Conservation (phyloP, 1,140 invertebrate genomes). For the Drosophila nikananu region DNA sequence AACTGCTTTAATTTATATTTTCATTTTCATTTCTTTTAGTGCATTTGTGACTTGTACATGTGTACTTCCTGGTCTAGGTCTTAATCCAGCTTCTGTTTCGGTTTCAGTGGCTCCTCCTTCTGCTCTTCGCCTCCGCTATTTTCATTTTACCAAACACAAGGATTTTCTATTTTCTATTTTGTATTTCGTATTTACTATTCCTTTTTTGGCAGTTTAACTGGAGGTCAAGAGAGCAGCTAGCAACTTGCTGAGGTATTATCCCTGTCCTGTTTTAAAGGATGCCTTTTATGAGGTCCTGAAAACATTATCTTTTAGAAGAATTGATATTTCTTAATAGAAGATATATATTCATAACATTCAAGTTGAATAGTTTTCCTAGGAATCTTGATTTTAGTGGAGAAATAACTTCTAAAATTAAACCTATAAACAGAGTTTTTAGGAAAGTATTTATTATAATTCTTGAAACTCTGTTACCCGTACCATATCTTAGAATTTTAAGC, state of each 20-base stretch:
- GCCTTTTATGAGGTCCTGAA: background rate
- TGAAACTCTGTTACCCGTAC: too few species aligned
- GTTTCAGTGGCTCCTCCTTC: constrained; percentile 13
- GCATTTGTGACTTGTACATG: constrained; percentile 44
- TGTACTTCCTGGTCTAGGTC: constrained; percentile 34
- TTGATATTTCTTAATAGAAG: background rate
- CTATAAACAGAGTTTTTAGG: too few species aligned
- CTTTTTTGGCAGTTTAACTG: constrained; percentile 71
- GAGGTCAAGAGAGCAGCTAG: constrained; percentile 67
- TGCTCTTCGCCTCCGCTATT: background rate
- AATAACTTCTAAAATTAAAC: background rate
- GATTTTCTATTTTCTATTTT: constrained; percentile 6
- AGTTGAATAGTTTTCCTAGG: background rate
- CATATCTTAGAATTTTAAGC: background rate
- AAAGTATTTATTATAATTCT: background rate
- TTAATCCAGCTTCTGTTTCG: constrained; percentile 9
- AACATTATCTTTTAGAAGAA: background rate
- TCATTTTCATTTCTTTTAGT: background rate
- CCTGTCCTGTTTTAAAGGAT: background rate
- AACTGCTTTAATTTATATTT: background rate
- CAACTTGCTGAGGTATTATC: constrained; percentile 50
- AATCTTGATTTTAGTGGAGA: background rate
- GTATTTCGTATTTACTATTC: background rate
- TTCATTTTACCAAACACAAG: constrained; percentile 16
- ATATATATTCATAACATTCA: background rate